Evolutionary conservation across 2,797 vertebrate species (phyloP), one percentile per base, ranked within the genome.

Genomic region (Xenentodon cancila): DNA sequence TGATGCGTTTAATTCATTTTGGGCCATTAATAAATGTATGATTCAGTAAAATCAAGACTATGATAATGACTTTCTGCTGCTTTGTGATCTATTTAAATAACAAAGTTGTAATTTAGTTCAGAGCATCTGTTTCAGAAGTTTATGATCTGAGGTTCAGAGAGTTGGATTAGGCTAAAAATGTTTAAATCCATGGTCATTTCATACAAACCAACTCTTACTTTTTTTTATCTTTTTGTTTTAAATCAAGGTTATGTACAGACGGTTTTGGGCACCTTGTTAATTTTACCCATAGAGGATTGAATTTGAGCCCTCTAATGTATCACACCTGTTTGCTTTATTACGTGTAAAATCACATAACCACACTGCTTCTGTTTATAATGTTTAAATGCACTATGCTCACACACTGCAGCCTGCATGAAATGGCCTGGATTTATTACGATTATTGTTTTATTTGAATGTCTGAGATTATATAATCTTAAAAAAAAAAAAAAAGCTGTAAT

Each of bases 381-480:
- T 67, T 75, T 68, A 84, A 78, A 81, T 83, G 71, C 81, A 84
- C 81, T 81, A 75, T 85, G 77, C 68, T 84, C 60, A 75, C 77
- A 68, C 68, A 78, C 65, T 73, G 64, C 82, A 74, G 60, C 69
- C 69, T 90, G 82, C 82, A 89, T 87, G 87, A 71, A 77, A 70
- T 80, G 25, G 79, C 69, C 74, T 76, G 60, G 50, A 66, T 82
- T 84, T 70, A 66, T 73, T 67, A 56, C 71, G 3, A 55, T 75
- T 68, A 54, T 44, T 49, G 18, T 61, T 52, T 54, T 52, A 52
- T 74, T 75, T 75, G 72, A 79, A 77, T 84, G 80, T 83, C 79
- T 18, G 27, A 65, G 70, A 57, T 76, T 81, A 67, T 75, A 58
- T 70, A 58, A 40, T 40, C 37, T n/a, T 59, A 44, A 53, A 55